These are phyloP conservation scores for Procavia capensis DNA, from an alignment of 2,113 vertebrate genomes.

Conservation along the genomic window DNA sequence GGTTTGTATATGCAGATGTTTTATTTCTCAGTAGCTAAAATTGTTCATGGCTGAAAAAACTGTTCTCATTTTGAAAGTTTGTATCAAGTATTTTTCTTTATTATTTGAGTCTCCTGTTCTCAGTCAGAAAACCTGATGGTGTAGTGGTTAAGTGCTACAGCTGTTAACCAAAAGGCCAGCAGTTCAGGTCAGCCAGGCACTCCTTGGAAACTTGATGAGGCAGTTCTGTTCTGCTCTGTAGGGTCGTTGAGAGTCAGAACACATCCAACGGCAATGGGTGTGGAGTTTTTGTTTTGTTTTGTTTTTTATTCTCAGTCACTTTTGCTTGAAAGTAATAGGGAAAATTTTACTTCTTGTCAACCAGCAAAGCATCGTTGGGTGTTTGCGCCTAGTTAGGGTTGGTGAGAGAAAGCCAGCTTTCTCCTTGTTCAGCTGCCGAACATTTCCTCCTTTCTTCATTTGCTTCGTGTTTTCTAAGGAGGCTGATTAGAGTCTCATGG, in stretches of 20 bases:
- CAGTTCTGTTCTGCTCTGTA: too few species aligned
- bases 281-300: too few species aligned
- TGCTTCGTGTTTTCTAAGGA: background rate
- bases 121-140: too few species aligned
- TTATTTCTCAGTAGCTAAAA: conserved; percentile 52
- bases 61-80: conserved; percentile 53
- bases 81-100: background rate
- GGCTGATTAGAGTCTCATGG: background rate
- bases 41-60: conserved; percentile 36
- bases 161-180: too few species aligned
- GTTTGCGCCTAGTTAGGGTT: background rate
- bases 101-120: background rate
- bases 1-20: conserved; percentile 9
- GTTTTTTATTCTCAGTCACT: conserved; percentile 2
- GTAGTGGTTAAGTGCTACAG: too few species aligned
- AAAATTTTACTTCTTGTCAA: background rate
- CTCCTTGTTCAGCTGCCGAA: background rate
- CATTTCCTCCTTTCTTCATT: background rate
- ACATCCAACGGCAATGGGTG: too few species aligned
- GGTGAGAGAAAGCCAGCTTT: background rate
- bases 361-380: background rate
- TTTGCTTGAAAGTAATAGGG: conserved; percentile 44
- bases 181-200: too few species aligned
- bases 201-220: too few species aligned
- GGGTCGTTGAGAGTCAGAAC: too few species aligned